These are phyloP conservation scores for Ophioderma brevispina DNA, from an alignment of 35 echinoderm and acorn worm species.

Conservation along the genomic window DNA sequence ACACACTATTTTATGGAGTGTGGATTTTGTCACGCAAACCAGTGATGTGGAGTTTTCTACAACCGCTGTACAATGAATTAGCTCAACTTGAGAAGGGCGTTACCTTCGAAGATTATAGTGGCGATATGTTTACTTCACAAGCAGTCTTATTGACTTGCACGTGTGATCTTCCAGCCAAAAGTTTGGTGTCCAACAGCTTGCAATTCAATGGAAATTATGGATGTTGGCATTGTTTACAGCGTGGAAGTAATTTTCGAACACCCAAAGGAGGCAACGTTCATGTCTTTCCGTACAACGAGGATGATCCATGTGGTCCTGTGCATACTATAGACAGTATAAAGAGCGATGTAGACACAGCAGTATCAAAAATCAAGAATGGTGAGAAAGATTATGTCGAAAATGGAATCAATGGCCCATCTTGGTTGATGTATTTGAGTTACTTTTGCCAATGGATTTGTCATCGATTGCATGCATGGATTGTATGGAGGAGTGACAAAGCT, in stretches of 20 bases:
- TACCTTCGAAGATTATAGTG: background rate
- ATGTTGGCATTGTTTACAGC: conserved; percentile 51
- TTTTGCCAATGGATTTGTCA: conserved; percentile 51
- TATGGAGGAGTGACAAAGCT: conserved; percentile 45
- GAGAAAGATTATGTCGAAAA: background rate
- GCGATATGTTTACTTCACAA: conserved; percentile 14
- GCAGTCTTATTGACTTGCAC: conserved; percentile 41
- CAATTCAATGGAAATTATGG: conserved; percentile 49
- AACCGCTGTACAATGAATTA: conserved; percentile 33
- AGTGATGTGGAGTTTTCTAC: conserved; percentile 50
- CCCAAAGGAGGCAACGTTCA: conserved; percentile 3
- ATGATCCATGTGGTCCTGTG: conserved; percentile 10
- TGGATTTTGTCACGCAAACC: conserved; percentile 44
- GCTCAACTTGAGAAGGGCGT: conserved; percentile 31
- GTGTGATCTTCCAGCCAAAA: conserved; percentile 47
- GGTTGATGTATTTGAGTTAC: conserved; percentile 36
- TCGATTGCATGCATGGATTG: conserved; percentile 54
- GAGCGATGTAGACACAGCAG: background rate
- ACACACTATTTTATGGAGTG: conserved; percentile 16
- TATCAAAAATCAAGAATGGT: background rate
- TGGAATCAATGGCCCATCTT: conserved; percentile 43
- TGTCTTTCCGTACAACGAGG: conserved; percentile 15
- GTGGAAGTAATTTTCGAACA: background rate
- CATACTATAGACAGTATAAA: conserved; percentile 17
- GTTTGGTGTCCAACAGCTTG: conserved; percentile 35